Conservation (phyloP, 1,140 invertebrate genomes). For the Cardiocondyla obscurior region DNA sequence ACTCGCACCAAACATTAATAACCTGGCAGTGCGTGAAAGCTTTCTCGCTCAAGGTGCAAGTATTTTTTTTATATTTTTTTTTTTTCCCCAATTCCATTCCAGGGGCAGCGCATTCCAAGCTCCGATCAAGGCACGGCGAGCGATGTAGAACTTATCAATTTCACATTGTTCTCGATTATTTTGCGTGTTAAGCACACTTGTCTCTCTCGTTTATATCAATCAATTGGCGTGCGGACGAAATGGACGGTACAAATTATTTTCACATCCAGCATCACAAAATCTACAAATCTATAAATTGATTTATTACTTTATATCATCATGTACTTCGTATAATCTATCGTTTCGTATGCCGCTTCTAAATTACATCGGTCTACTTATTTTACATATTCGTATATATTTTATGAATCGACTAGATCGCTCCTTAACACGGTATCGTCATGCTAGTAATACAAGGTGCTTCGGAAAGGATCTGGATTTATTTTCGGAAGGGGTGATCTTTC, state of each 20-base stretch:
- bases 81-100: slow-evolving; percentile 67
- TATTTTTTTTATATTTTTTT: too few relatives aligned
- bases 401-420: slow-evolving; percentile 5
- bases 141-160: slow-evolving; percentile 35
- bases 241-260: slow-evolving; percentile 10
- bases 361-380: not conserved
- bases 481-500: slow-evolving; percentile 2
- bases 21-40: slow-evolving; percentile 65
- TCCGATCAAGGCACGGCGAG: slow-evolving; percentile 55
- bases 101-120: slow-evolving; percentile 70
- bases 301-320: slow-evolving; percentile 22
- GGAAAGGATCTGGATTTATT: not conserved
- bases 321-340: not conserved
- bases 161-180: not conserved
- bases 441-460: slow-evolving; percentile 33
- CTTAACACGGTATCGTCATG: slow-evolving; percentile 41
- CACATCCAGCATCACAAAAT: not conserved
- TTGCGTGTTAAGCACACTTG: not conserved
- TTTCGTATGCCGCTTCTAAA: not conserved
- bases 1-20: slow-evolving; percentile 16
- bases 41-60: slow-evolving; percentile 66
- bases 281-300: not conserved
- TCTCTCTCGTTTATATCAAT: not conserved
- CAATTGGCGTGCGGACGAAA: not conserved
- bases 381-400: slow-evolving; percentile 7